Percentiles rank a stretch among this genome's conserved stretches.
phyloP scores from a whole-genome alignment of 2,113 vertebrate genomes.

The Bufo bufo region DNA sequence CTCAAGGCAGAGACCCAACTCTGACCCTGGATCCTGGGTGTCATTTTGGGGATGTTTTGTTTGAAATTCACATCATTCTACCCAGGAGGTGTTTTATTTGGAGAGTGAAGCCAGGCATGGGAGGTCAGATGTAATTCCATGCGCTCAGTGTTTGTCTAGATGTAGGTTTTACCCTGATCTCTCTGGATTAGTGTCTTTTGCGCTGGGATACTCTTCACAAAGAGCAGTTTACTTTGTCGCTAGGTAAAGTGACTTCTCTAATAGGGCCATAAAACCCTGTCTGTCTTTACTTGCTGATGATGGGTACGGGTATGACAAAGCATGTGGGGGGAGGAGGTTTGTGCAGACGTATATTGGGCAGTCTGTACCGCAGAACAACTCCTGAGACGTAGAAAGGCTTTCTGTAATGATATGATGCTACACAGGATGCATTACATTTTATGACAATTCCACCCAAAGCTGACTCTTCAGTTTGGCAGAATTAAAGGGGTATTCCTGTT shows the following conservation, averaged over 20 bases:
- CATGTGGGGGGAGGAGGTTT: neutral
- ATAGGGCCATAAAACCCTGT: neutral
- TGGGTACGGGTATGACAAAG: neutral
- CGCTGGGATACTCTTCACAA: neutral
- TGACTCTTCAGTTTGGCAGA: neutral
- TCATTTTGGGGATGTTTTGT: neutral
- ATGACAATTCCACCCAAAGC: slow-evolving; percentile 9
- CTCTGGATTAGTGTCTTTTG: neutral
- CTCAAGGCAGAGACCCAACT: too few relatives aligned
- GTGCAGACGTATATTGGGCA: neutral
- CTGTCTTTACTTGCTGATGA: slow-evolving; percentile 13
- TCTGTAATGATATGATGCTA: slow-evolving; percentile 29
- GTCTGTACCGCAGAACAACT: neutral
- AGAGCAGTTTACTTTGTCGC: neutral
- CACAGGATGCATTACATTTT: neutral
- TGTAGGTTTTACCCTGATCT: slow-evolving; percentile 5
- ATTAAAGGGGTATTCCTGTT: neutral
- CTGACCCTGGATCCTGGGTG: too few relatives aligned
- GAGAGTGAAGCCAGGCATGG: neutral
- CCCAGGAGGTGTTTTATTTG: neutral
- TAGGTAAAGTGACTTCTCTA: slow-evolving; percentile 15
- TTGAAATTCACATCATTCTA: neutral
- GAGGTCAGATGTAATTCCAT: neutral
- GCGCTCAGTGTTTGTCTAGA: neutral
- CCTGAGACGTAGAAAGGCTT: neutral